Evolutionary conservation across 2,888 invertebrate species (phyloP), one percentile per base, ranked within the genome.

Genomic region (Trachelus tabidus): DNA sequence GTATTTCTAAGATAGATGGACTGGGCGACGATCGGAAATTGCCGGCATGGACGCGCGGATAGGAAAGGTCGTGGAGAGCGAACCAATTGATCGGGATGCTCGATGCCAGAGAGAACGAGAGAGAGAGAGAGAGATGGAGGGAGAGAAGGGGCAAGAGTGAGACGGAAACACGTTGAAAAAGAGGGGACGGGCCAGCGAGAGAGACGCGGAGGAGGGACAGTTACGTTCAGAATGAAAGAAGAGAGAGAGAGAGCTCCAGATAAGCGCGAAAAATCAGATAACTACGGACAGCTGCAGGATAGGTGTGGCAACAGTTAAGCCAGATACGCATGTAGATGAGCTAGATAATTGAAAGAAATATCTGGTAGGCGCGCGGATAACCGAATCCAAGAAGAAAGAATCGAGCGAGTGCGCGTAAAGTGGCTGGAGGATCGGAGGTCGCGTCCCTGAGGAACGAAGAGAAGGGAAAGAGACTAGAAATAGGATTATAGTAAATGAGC

Each of bases 41-140:
- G 69, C 15, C 69, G 69, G 68, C 34, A 69, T 75, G 69, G 68
- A 68, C 75, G 75, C 69, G 69, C 68, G 34, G n/a, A 69, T 40
- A 31, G 68, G 75, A 69, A 34, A 34, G 75, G 15, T 68, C 75
- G 68, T 15, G 68, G 33, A 34, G 33, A 68, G 69, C 37, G 75
- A 34, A 75, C 30, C 23, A 56, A 15, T 30, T 30, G 6, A 12
- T 11, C 15, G 73, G 56, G 74, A 73, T 56, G 68, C 35, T 73
- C 76, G 69, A 73, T 73, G 68, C 75, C 71, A 40, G 68, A 23
- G 33, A 80, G 69, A 35, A 37, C 31, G 30, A 69, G n/a, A 73
- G 30, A 73, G 34, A 11, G 33, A 68, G 73, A 34, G 73, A 11
- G 33, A 4, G 73, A 73, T 4, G 3, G 68, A 23, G 33, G 81